phyloP scores from a whole-genome alignment of 2,797 vertebrate genomes.

The Scleropages formosus region DNA sequence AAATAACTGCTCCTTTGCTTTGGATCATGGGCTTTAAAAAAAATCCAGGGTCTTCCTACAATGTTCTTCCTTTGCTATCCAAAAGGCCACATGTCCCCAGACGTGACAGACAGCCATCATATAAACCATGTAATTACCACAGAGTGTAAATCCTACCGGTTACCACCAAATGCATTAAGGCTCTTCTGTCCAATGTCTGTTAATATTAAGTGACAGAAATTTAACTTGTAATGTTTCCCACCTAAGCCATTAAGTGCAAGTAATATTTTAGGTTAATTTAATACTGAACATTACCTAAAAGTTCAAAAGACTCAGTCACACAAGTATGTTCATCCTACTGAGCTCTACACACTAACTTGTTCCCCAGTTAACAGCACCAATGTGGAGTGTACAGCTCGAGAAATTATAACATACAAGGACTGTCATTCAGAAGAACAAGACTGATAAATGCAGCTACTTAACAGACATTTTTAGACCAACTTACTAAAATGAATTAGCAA shows the following conservation, averaged over 20 bases:
- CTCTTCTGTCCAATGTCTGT: too few species aligned
- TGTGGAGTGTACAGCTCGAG: too few species aligned
- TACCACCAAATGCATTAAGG: slow-evolving; percentile 6
- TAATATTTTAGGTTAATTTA: neutral
- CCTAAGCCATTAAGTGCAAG: neutral
- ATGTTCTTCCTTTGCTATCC: neutral
- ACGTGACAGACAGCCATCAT: neutral
- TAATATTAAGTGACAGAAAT: too few species aligned
- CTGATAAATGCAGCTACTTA: too few species aligned
- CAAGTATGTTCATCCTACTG: neutral
- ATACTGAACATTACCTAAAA: slow-evolving; percentile 12
- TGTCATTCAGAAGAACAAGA: too few species aligned
- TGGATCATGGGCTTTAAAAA: neutral
- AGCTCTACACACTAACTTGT: too few species aligned
- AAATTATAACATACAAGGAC: too few species aligned
- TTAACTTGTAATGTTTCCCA: neutral
- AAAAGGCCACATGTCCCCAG: neutral
- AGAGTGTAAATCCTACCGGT: neutral
- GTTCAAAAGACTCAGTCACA: neutral
- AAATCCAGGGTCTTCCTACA: too few species aligned
- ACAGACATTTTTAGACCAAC: too few species aligned
- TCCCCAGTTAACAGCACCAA: too few species aligned
- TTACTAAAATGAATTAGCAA: too few species aligned
- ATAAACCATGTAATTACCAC: neutral
- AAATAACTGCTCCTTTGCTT: neutral